Evolutionary conservation across 2,888 invertebrate genomes (phyloP).

Genomic region (Smittia aterrima): DNA sequence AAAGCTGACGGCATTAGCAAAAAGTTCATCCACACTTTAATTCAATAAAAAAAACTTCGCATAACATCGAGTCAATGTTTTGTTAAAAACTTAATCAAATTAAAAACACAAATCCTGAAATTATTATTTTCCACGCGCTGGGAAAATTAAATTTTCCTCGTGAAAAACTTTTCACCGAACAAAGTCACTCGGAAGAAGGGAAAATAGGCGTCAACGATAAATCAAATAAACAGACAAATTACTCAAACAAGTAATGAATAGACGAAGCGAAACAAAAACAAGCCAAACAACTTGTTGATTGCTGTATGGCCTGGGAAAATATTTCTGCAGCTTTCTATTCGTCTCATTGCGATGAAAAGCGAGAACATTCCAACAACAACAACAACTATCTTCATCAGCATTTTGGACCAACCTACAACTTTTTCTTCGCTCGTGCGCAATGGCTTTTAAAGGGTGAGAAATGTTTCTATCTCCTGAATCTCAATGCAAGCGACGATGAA

Average conservation of each 20-base stretch:
- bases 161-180: neutral
- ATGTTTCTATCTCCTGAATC: neutral
- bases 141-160: neutral
- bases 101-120: neutral
- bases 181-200: neutral
- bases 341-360: conserved; percentile 14
- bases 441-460: conserved; percentile 3
- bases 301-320: conserved; percentile 12
- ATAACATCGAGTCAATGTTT: too few species aligned
- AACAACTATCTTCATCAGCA: conserved; percentile 16
- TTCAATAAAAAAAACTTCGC: too few species aligned
- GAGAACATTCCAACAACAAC: conserved; percentile 35
- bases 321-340: conserved; percentile 27
- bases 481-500: conserved; percentile 1
- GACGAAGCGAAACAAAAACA: neutral
- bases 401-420: conserved; percentile 40
- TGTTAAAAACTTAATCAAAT: neutral
- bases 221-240: conserved; percentile 8
- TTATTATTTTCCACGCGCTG: neutral
- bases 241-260: conserved; percentile 5
- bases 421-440: conserved; percentile 34
- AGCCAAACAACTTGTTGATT: conserved; percentile 23
- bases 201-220: neutral
- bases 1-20: neutral
- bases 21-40: conserved; percentile 3